Base-by-base conservation (phyloP, 2,113 vertebrate genomes). In the Trinectes maculatus region DNA sequence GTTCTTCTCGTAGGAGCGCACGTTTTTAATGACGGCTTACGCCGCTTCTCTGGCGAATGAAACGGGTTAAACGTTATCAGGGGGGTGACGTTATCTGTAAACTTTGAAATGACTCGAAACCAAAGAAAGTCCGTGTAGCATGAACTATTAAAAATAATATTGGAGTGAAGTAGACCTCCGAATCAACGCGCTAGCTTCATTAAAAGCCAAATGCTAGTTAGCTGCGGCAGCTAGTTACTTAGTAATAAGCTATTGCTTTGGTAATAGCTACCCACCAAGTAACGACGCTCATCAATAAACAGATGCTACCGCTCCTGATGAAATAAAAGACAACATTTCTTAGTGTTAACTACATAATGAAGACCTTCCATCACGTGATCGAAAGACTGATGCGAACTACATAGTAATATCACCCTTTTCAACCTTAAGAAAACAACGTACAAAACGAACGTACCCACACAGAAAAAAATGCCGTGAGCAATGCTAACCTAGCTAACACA, bases 361-460 rank as follows among this genome's bases (percentile, higher is more conserved):
- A n/a, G n/a, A n/a, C n/a, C n/a, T n/a, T n/a, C n/a, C n/a, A n/a
- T n/a, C n/a, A n/a, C n/a, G n/a, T n/a, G n/a, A n/a, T n/a, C n/a
- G n/a, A n/a, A n/a, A n/a, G n/a, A n/a, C n/a, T n/a, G n/a, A n/a
- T n/a, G n/a, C n/a, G n/a, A 40, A 1, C 5, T 21, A 11, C 15
- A 6, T 25, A 9, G 1, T 5, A 5, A 6, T 19, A 16, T 52
- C 21, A 36, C 8, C 21, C n/a, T n/a, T 13, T 26, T 47, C 29
- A 49, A 53, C 39, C 28, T 54, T 19, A 43, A n/a, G 15, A n/a
- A 61, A 8, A 6, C 55, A 52, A 19, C 8, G 24, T 37, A 13
- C 22, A 79, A 87, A 89, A 84, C 89, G 70, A 89, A 28, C 86
- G 19, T 77, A 89, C 85, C 86, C 80, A 37, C 34, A 77, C 47